Percentiles rank a stretch among this genome's conserved stretches.
These are phyloP conservation scores for Pyrrhia umbra DNA, from an alignment of 2,888 invertebrate genomes.

Conservation along the genomic window DNA sequence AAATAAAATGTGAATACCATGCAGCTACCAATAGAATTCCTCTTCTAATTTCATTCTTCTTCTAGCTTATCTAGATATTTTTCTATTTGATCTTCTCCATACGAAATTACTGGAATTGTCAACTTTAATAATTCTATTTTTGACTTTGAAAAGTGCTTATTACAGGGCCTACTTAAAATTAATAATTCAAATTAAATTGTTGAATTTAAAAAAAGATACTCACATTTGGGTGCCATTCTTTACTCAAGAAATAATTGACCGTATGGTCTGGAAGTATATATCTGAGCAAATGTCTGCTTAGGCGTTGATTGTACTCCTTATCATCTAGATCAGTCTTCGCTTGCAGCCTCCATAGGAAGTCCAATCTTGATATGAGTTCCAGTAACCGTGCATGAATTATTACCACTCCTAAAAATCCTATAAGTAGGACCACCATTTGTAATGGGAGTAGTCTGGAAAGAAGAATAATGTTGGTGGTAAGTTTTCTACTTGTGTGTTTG, in stretches of 20 bases:
- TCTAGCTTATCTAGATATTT: no score
- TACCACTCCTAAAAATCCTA: conserved; percentile 96
- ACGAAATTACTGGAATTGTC: no score
- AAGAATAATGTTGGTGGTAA: background rate
- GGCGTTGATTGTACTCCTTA: conserved; percentile 97
- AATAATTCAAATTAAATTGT: background rate
- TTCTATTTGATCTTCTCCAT: no score
- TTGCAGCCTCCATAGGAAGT: conserved; percentile 99
- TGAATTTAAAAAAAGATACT: conserved; percentile 51
- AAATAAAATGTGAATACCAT: no score
- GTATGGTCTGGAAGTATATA: conserved; percentile 99
- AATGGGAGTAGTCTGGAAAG: conserved; percentile 90
- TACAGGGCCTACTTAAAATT: no score
- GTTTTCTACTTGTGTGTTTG: no score
- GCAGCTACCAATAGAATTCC: no score
- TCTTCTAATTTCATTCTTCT: no score
- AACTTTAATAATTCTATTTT: no score
- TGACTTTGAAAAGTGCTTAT: no score
- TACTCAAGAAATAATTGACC: conserved; percentile 97
- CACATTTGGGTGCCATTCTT: conserved; percentile 95
- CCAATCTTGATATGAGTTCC: conserved; percentile 97
- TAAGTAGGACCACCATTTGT: conserved; percentile 95
- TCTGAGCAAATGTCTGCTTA: conserved; percentile 96
- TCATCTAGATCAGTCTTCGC: conserved; percentile 97
- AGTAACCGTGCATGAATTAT: conserved; percentile 97